Base-by-base conservation (phyloP, 2,113 vertebrate species). In the Empidonax traillii region DNA sequence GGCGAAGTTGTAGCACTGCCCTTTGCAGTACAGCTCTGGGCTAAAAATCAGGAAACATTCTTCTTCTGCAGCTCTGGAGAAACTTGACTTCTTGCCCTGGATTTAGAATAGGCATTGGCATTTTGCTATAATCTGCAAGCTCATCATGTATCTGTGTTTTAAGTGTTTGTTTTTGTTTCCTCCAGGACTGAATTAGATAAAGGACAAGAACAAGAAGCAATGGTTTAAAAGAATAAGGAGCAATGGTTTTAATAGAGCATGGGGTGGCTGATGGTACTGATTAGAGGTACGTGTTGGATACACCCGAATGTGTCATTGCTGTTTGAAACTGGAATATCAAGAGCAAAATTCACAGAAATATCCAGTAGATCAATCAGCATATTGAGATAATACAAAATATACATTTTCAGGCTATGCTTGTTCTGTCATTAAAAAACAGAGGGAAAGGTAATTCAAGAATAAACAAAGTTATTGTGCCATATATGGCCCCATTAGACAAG, bases 91-190 rank as follows among this genome's bases (percentile, higher is more conserved):
- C 15, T 56, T 90, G 37, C 22, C 39, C 28, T 17, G 8, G 7
- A 10, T 73, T 85, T 72, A 55, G 21, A 66, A 37, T 23, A 47
- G 24, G 6, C 9, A 9, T 14, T 81, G 47, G 3, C 8, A 25
- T 44, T 76, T 24, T 11, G 28, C 7, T 46, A 10, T 22, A 43
- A 27, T 31, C 23, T 47, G 5, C 28, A 59, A 77, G 21, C 6
- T 63, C 3, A 2, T 67, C 5, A 3, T 6, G 3, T 5, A 1
- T 3, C 35, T 41, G 11, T 18, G 24, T 62, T 72, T 79, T 22
- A 91, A 61, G 14, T 3, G 27, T 30, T 72, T 16, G 1, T 52
- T 90, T 27, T 69, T 77, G 14, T 53, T 85, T 94, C 67, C 19
- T 4, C 49, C 19, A 12, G 6, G 10, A 33, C n/a, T 37, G 79